phyloP scores from a whole-genome alignment of 2,113 vertebrate genomes.

The zebrafish (Danio rerio) region GRCz12tu NC_133193.1:47167501-47168000 shows the following conservation, averaged over 20 bases:
- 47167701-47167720: not conserved
- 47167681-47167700: not conserved
- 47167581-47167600: constrained; percentile 13
- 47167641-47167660: constrained; percentile 28
- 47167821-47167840: no score
- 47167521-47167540: constrained; percentile 66
- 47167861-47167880: no score
- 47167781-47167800: not conserved
- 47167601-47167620: constrained; percentile 28
- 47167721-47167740: not conserved
- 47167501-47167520: constrained; percentile 53
- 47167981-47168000: no score
- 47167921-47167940: no score
- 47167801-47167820: not conserved
- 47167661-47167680: constrained; percentile 33
- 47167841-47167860: no score
- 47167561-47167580: not conserved
- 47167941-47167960: no score
- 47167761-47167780: no score
- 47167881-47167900: no score
- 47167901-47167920: no score
- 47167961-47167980: no score
- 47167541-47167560: constrained; percentile 35
- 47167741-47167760: not conserved
- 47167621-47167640: constrained; percentile 18